phyloP scores from a whole-genome alignment of 2,888 invertebrate genomes.

The Ligdia adustata region DNA sequence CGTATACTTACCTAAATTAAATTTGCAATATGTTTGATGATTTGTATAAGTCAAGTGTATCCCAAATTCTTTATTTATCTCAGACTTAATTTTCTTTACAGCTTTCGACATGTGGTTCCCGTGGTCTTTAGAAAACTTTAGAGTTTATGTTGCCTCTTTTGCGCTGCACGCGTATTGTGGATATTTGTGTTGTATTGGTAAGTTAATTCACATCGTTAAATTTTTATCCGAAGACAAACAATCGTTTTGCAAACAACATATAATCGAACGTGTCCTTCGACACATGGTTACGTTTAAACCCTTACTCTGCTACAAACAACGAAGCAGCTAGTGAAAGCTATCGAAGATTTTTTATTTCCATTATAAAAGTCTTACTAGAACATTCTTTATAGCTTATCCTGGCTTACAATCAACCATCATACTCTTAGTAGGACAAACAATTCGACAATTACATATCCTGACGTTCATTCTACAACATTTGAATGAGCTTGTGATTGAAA shows the following conservation, averaged over 20 bases:
- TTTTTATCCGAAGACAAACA: too few species aligned
- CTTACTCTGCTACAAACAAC: too few species aligned
- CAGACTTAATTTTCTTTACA: conserved; percentile 42
- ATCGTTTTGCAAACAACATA: too few species aligned
- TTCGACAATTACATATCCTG: conserved; percentile 66
- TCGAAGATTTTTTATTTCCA: too few species aligned
- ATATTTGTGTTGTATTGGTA: conserved; percentile 67
- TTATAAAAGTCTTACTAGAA: too few species aligned
- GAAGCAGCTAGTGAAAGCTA: too few species aligned
- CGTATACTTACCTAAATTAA: too few species aligned
- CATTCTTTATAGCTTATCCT: conserved; percentile 63
- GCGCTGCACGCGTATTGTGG: conserved; percentile 67
- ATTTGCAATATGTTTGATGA: too few species aligned
- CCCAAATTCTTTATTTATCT: background rate
- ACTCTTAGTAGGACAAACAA: conserved; percentile 62
- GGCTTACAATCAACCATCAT: conserved; percentile 69
- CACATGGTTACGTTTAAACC: too few species aligned
- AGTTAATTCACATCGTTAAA: too few species aligned
- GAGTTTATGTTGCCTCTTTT: conserved; percentile 61
- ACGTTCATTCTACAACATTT: conserved; percentile 60
- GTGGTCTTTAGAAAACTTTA: conserved; percentile 64
- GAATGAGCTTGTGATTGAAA: conserved; percentile 56
- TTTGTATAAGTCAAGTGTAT: too few species aligned
- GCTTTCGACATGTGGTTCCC: conserved; percentile 78
- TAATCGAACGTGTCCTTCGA: too few species aligned